These are phyloP conservation scores for Achlya flavicornis DNA, from an alignment of 2,888 invertebrate species.

Conservation along the genomic window DNA sequence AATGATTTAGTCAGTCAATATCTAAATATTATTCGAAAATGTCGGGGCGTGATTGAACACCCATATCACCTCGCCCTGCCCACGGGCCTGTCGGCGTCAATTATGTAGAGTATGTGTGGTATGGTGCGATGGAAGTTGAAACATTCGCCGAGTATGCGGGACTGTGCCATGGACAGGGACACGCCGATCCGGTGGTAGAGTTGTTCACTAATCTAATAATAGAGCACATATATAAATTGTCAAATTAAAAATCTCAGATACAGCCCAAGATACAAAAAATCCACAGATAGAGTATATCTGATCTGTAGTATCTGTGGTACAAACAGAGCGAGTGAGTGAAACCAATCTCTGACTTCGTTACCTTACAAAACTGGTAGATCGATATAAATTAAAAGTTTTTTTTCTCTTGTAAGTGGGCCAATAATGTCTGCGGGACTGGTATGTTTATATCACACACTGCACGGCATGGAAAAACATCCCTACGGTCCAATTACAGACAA, in stretches of 20 bases:
- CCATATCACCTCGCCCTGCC: no score
- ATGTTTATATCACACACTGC: slow-evolving; percentile 13
- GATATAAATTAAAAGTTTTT: slow-evolving; percentile 12
- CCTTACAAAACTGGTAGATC: slow-evolving; percentile 23
- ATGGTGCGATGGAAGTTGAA: background rate
- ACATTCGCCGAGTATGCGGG: background rate
- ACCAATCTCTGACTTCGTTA: slow-evolving; percentile 12
- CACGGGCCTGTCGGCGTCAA: no score
- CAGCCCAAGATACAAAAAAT: no score
- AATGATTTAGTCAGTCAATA: no score
- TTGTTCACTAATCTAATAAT: no score
- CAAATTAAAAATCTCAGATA: no score
- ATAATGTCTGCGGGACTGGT: slow-evolving; percentile 18
- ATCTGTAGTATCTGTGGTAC: background rate
- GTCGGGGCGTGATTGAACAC: no score
- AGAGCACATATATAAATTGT: no score
- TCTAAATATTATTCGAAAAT: no score
- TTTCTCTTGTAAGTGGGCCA: slow-evolving; percentile 33
- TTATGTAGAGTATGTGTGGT: background rate
- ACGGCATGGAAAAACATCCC: slow-evolving; percentile 37
- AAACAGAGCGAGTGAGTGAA: background rate
- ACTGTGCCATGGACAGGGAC: background rate
- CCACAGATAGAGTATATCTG: no score
- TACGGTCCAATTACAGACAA: slow-evolving; percentile 31
- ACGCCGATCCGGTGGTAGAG: background rate